Conservation (phyloP, 2,888 invertebrate genomes). For the Epiperipatus broadwayi region DNA sequence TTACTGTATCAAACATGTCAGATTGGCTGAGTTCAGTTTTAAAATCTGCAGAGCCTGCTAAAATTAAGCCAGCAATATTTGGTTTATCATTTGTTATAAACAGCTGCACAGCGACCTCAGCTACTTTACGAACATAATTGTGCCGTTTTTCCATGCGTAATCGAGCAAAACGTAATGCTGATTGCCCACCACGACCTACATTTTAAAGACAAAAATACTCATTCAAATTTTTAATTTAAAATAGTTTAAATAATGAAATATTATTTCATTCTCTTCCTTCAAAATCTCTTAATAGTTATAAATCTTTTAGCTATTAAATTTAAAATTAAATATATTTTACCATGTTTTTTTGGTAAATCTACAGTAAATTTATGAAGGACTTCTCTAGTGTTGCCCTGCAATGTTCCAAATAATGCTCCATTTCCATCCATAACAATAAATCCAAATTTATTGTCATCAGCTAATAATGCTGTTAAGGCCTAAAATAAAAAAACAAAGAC, state of each 20-base stretch:
- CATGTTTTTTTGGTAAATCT: conserved; percentile 97
- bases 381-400: conserved; percentile 82
- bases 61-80: conserved; percentile 86
- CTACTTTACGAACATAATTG: conserved; percentile 96
- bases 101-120: conserved; percentile 84
- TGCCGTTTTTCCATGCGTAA: conserved; percentile 98
- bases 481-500: conserved; percentile 28
- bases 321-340: conserved; percentile 31
- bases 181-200: conserved; percentile 85
- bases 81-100: conserved; percentile 95
- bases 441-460: conserved; percentile 99
- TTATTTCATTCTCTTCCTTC: too few species aligned
- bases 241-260: background rate
- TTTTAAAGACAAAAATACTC: conserved; percentile 13
- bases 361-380: conserved; percentile 92
- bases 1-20: conserved; percentile 97
- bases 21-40: conserved; percentile 99
- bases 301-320: background rate
- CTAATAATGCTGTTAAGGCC: conserved; percentile 81
- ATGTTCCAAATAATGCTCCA: conserved; percentile 92
- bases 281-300: background rate
- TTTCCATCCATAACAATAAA: conserved; percentile 99
- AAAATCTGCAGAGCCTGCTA: conserved; percentile 98
- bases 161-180: conserved; percentile 96
- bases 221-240: conserved; percentile 9